These are phyloP conservation scores for Melanostoma mellinum DNA, from an alignment of 2,888 invertebrate species.

Conservation along the genomic window DNA sequence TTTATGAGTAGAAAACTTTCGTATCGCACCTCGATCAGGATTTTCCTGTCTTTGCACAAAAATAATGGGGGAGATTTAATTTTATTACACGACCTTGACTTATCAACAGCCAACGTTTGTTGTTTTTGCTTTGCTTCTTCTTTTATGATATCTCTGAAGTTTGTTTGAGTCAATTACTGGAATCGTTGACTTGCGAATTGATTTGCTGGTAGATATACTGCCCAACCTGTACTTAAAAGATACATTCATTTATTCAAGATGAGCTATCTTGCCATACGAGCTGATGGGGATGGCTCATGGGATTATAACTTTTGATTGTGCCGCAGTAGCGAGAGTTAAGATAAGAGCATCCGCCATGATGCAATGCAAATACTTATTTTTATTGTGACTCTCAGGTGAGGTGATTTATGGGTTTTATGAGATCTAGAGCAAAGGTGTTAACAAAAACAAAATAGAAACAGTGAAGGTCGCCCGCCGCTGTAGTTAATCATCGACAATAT, in stretches of 20 bases:
- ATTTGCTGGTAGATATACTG: background rate
- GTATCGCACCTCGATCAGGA: conserved; percentile 57
- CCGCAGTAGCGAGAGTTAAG: background rate
- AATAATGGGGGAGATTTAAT: conserved; percentile 42
- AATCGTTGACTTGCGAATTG: conserved; percentile 23
- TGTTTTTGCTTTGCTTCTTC: background rate
- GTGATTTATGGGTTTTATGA: conserved; percentile 41
- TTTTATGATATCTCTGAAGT: conserved; percentile 1
- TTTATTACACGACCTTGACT: conserved; percentile 63
- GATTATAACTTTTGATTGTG: conserved; percentile 16
- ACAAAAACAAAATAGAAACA: background rate
- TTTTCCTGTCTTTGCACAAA: conserved; percentile 52
- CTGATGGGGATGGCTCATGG: conserved; percentile 17
- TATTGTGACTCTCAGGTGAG: conserved; percentile 18
- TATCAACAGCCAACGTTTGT: conserved; percentile 32
- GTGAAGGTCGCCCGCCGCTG: conserved; percentile 26
- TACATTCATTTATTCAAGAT: conserved; percentile 42
- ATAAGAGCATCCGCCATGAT: conserved; percentile 36
- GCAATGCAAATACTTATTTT: conserved; percentile 12
- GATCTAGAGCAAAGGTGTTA: conserved; percentile 29
- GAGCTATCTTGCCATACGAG: background rate
- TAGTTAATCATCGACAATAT: conserved; percentile 3
- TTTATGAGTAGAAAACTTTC: conserved; percentile 66
- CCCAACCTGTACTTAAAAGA: background rate
- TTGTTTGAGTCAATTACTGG: conserved; percentile 9